Evolutionary conservation across 2,888 invertebrate species (phyloP), one percentile per base, ranked within the genome.

Genomic region (Rhingia rostrata): DNA sequence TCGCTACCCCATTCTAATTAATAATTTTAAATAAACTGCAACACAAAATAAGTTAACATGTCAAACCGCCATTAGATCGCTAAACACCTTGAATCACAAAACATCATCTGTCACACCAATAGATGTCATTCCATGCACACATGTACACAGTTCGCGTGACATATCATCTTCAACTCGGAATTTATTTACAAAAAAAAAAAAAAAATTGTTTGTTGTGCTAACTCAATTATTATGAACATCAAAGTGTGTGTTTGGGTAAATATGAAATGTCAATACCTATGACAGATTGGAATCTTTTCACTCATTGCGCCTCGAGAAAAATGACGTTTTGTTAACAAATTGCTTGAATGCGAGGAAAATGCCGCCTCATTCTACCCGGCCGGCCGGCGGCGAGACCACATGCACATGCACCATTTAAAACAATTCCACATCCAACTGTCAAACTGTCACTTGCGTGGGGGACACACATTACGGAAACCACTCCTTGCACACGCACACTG

Each of bases 311-410:
- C 32, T 39, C 54, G 47, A 37, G 35, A 7, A 51, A n/a, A 67
- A 43, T 74, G 56, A 80, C 80, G 74, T 74, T 84, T 84, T 84
- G 84, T 84, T 67, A 73, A 84, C 83, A 82, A 80, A 80, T 73
- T 67, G 73, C 73, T 80, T 66, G 6, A 51, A 69, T 33, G 43
- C 33, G 43, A 70, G n/a, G 43, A 6, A 45, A 45, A n/a, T 6
- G 37, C 43, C 37, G 51, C 33, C 47, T 49, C 9, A 43, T 67
- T 12, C 3, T n/a, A 39, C 32, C 64, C 70, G 70, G 22, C 22
- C 22, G 22, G 22, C 81, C 70, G 77, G 64, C 81, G 64, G 75
- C 47, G 70, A 60, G 75, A 22, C 58, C 54, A 45, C 61, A 77
- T n/a, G 22, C 72, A 66, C 66, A 61, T 37, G 37, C n/a, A 22